Base-by-base conservation (phyloP, 92 coral and sea anemone species). In the Palythoa grandiflora region DNA sequence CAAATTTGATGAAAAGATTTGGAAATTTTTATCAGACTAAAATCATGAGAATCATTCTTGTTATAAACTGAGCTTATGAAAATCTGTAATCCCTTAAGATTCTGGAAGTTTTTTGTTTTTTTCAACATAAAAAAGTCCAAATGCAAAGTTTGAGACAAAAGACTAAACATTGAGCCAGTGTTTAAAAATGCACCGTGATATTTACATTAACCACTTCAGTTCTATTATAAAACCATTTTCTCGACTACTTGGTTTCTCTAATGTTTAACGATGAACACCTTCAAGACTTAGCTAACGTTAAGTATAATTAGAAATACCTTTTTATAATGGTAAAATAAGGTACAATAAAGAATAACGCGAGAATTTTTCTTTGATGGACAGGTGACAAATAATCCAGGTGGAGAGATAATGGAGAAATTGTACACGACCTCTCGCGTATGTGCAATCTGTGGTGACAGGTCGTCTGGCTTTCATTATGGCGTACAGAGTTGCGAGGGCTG, bases 401-500 rank as follows among this genome's bases (percentile, higher is more conserved):
- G 50, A 81, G 17, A 66, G 0, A 44, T 3, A 14, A 91, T 91
- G 93, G 93, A 91, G 59, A 91, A 91, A 57, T 9, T 85, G 16
- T 91, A 71, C 48, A 71, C 74, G 1, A 39, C 92, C 1, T 48
- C 77, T 21, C 97, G 99, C 0, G 92, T 94, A 38, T 95, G 98
- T 76, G 94, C 96, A 1, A 94, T 95, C 44, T 95, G 98, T 54
- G 98, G 98, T 19, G 98, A 95, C 84, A 93, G 98, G 19, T 95
- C 98, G 5, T 95, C 98, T 11, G 98, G 98, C 2, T 95, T 95
- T 90, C 98, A 95, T 66, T 95, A 95, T 83, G 98, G 98, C 17
- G 98, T 95, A 14, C 98, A 95, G 84, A 95, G 98, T 88, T 95
- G 98, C 20, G 98, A 95, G 57, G 98, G 98, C 16, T 95, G 98